These are phyloP conservation scores for Drosophila obscura DNA, from an alignment of 1,140 invertebrate species.

Conservation along the genomic window DNA sequence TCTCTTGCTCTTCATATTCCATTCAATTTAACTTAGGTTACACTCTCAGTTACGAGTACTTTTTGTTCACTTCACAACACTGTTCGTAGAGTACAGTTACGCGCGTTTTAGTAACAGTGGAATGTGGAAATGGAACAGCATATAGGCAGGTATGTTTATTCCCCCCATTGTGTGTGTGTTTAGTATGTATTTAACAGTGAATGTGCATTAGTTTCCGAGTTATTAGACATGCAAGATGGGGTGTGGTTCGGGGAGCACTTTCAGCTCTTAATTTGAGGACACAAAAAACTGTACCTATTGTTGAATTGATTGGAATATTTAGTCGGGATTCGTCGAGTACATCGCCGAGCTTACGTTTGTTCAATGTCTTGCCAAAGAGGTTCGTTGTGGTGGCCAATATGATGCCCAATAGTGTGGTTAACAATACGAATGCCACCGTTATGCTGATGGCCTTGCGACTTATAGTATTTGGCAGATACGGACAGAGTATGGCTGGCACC, in stretches of 20 bases:
- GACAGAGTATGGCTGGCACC: constrained; percentile 42
- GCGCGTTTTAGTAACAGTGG: constrained; percentile 16
- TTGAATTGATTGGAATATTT: constrained; percentile 84
- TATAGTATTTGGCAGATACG: constrained; percentile 58
- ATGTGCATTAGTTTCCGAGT: too few species aligned
- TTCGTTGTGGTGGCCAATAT: constrained; percentile 60
- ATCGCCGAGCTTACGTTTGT: constrained; percentile 82
- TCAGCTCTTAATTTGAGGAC: constrained; percentile 23
- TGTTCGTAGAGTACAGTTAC: constrained; percentile 29
- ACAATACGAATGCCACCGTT: constrained; percentile 51
- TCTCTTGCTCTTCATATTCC: constrained; percentile 57
- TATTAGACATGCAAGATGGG: too few species aligned
- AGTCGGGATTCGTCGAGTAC: constrained; percentile 76
- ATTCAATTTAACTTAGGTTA: constrained; percentile 80
- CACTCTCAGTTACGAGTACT: constrained; percentile 29
- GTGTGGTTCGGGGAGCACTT: too few species aligned
- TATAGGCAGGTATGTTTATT: too few species aligned
- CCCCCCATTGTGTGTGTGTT: too few species aligned
- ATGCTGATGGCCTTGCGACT: constrained; percentile 66
- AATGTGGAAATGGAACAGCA: neutral
- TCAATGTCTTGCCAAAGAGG: constrained; percentile 62
- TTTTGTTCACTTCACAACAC: constrained; percentile 58
- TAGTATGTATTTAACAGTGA: too few species aligned
- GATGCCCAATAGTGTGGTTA: constrained; percentile 53
- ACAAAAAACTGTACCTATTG: constrained; percentile 83